Evolutionary conservation across 2,888 invertebrate species (phyloP), one percentile per base, ranked within the genome.

Genomic region (Idaea dimidiata): DNA sequence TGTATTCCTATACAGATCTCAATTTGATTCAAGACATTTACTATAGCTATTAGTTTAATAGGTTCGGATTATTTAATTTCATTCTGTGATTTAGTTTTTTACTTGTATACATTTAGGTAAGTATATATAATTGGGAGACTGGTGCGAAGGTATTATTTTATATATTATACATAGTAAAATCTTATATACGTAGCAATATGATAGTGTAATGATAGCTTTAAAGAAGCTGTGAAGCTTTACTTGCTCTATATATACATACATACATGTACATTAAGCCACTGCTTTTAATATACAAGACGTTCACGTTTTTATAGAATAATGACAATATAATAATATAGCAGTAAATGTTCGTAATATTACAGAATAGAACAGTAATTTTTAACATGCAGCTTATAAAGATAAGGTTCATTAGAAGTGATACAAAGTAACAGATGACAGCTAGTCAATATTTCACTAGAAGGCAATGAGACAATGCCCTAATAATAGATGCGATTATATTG

Each of bases 31-130:
- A 81, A 80, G 81, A 75, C 72, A 76, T 70, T 74, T 70, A 24
- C 24, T 24, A 5, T 24, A 24, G 24, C 24, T 24, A 24, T 24
- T 24, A 24, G 24, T 24, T 3, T 67, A 67, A 79, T 77, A 68
- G 70, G 72, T 69, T 74, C 77, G 76, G 79, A 76, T 76, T 76
- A 80, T 81, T 83, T 88, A 81, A 87, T 87, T 83, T 73, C 77
- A 81, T 79, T 83, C 89, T 91, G 89, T 90, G 89, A 89, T 89
- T 87, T 77, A 78, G 74, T 80, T 78, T 71, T 66, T 72, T 72
- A 77, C 73, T 73, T 75, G 72, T 68, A 73, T 74, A 72, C 69
- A 73, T 68, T 71, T 68, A 59, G 72, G 72, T 74, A 63, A 67
- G 68, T 72, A 72, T 67, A 71, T 81, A 80, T 82, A 70, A 75